Evolutionary conservation across 1,140 invertebrate genomes (phyloP).

Genomic region (Ylistrum balloti): DNA sequence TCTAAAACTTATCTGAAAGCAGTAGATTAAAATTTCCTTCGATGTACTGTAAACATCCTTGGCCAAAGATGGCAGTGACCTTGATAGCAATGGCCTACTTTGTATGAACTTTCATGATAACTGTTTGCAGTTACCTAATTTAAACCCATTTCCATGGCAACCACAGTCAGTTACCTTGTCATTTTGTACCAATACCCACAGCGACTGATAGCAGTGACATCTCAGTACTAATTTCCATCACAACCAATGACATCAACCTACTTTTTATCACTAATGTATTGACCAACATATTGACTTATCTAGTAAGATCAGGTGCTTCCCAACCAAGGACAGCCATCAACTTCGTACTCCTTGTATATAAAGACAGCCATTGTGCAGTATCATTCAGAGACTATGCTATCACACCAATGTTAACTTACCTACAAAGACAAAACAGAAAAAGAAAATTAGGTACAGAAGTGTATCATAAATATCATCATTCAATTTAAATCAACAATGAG

Average conservation of each 20-base stretch:
- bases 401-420: neutral
- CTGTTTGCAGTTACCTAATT: neutral
- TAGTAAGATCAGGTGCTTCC: neutral
- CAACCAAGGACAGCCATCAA: too few species aligned
- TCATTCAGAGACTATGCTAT: neutral
- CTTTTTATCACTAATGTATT: too few species aligned
- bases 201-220: neutral
- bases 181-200: neutral
- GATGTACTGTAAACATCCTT: neutral
- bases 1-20: too few species aligned
- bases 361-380: neutral
- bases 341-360: neutral
- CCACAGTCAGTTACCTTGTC: neutral
- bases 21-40: too few species aligned
- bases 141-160: too few species aligned
- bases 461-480: too few species aligned
- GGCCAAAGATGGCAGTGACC: neutral
- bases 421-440: conserved; percentile 7
- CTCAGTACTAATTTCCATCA: too few species aligned
- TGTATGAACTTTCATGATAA: too few species aligned
- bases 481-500: too few species aligned
- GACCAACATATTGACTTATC: too few species aligned
- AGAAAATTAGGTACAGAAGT: neutral
- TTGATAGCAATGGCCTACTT: neutral
- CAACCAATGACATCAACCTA: too few species aligned